These are phyloP conservation scores for Rhingia rostrata DNA, from an alignment of 2,888 invertebrate species.

Conservation along the genomic window DNA sequence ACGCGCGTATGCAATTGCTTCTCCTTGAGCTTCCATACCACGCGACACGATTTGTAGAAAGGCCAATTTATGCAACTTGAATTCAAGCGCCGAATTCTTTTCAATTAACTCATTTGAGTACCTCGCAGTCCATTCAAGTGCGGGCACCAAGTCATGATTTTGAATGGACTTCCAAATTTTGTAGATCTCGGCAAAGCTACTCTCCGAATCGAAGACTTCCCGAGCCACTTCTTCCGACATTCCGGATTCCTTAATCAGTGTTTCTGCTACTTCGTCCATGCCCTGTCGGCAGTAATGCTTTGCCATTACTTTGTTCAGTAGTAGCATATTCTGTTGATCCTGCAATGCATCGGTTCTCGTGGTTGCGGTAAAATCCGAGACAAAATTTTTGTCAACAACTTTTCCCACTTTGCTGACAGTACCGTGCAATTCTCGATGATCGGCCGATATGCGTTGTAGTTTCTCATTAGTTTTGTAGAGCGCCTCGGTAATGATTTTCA, in stretches of 20 bases:
- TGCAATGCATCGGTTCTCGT: slow-evolving; percentile 91
- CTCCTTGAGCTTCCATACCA: slow-evolving; percentile 86
- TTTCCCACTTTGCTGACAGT: slow-evolving; percentile 96
- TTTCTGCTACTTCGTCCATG: slow-evolving; percentile 95
- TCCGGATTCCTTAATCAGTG: slow-evolving; percentile 84
- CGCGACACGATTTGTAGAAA: slow-evolving; percentile 86
- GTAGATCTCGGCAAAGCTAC: slow-evolving; percentile 92
- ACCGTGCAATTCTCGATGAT: slow-evolving; percentile 91
- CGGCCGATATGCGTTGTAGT: slow-evolving; percentile 91
- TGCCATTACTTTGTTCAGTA: slow-evolving; percentile 94
- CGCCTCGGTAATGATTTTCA: slow-evolving; percentile 88
- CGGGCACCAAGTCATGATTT: slow-evolving; percentile 91
- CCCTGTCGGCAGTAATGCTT: slow-evolving; percentile 98
- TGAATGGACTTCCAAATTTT: slow-evolving; percentile 94
- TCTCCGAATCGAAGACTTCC: slow-evolving; percentile 83
- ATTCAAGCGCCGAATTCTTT: slow-evolving; percentile 89
- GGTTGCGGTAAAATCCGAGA: slow-evolving; percentile 94
- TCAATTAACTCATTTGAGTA: slow-evolving; percentile 89
- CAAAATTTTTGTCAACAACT: slow-evolving; percentile 97
- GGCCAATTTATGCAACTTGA: slow-evolving; percentile 91
- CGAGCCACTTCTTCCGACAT: slow-evolving; percentile 80
- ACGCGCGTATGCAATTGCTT: slow-evolving; percentile 94
- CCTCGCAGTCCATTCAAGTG: slow-evolving; percentile 92
- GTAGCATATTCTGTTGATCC: slow-evolving; percentile 85
- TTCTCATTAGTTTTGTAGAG: slow-evolving; percentile 92